Evolutionary conservation across 2,113 vertebrate genomes (phyloP).

Genomic region (Capra hircus): DNA sequence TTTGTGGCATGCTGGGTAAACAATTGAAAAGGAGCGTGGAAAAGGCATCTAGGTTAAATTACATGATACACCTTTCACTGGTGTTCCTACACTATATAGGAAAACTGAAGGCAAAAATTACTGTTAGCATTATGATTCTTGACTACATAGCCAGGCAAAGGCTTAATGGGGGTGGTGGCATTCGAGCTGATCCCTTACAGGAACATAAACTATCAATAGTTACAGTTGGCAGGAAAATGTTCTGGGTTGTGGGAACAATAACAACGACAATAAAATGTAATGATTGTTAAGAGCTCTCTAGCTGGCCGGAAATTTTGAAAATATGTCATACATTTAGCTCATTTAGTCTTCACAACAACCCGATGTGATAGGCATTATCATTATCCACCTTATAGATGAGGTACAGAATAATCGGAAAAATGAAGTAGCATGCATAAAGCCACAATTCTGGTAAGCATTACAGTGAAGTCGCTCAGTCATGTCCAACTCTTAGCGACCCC

Average conservation of each 20-base stretch:
- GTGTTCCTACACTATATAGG: not conserved
- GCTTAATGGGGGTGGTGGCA: not conserved
- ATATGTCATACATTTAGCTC: not conserved
- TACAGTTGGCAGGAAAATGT: not conserved
- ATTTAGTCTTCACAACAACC: not conserved
- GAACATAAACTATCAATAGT: not conserved
- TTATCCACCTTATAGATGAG: not conserved
- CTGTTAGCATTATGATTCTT: not conserved
- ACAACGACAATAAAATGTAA: not conserved
- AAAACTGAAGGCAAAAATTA: not conserved
- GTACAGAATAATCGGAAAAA: not conserved
- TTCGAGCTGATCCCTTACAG: not conserved
- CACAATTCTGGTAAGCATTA: not conserved
- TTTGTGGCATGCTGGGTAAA: not conserved
- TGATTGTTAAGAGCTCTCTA: not conserved
- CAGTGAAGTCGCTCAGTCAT: too few relatives aligned
- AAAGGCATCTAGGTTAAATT: conserved; percentile 22
- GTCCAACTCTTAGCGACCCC: too few relatives aligned
- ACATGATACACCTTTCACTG: not conserved
- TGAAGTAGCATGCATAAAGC: not conserved
- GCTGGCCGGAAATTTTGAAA: not conserved
- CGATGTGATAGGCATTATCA: not conserved
- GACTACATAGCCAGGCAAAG: not conserved
- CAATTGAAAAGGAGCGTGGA: not conserved
- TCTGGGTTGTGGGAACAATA: not conserved